Evolutionary conservation across 1,140 invertebrate genomes (phyloP).

Genomic region (Temnothorax longispinosus): DNA sequence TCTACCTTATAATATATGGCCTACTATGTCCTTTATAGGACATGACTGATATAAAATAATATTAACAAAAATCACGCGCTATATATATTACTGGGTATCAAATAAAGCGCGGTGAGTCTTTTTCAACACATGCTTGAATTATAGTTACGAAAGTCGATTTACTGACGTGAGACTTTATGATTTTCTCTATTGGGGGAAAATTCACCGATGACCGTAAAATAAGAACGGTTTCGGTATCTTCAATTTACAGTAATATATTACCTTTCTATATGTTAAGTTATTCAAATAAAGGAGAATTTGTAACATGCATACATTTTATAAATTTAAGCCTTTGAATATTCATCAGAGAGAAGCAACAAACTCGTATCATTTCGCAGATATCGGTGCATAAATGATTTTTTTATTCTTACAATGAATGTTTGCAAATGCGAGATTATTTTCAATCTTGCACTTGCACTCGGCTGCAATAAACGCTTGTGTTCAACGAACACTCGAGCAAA

Average conservation of each 20-base stretch:
- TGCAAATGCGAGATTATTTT: neutral
- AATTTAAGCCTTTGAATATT: neutral
- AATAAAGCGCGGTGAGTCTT: neutral
- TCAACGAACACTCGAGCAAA: neutral
- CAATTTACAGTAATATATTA: neutral
- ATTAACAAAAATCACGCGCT: neutral
- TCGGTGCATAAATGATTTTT: neutral
- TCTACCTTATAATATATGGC: slow-evolving; percentile 20
- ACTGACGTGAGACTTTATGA: neutral
- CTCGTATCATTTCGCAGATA: neutral
- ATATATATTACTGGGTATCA: slow-evolving; percentile 9
- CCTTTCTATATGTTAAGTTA: neutral
- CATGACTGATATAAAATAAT: slow-evolving; percentile 34
- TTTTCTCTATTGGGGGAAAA: neutral
- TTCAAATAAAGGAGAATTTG: neutral
- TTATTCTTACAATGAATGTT: neutral
- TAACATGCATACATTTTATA: neutral
- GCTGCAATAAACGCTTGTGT: neutral
- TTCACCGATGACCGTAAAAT: neutral
- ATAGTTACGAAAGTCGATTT: neutral
- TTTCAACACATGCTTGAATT: neutral
- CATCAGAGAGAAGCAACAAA: neutral
- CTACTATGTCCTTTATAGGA: slow-evolving; percentile 11
- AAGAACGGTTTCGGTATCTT: neutral
- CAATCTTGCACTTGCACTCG: neutral